Percentiles rank a stretch among this genome's conserved stretches.
Evolutionary conservation across 2,797 vertebrate genomes (phyloP).

Genomic region (Molothrus ater): DNA sequence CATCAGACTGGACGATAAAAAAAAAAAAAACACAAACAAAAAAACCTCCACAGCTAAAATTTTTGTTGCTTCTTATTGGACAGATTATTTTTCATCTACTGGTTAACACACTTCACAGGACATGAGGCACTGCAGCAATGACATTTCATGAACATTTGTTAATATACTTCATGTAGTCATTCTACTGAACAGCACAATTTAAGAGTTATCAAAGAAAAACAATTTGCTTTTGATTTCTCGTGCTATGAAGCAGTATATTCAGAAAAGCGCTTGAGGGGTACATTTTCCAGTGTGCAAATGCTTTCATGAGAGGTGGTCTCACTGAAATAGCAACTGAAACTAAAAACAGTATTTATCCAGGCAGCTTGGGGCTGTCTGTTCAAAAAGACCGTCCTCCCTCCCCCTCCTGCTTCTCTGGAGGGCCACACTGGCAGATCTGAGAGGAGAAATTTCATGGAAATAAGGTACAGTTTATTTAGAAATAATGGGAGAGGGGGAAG

Average conservation of each 20-base stretch:
- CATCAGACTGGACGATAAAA: background rate
- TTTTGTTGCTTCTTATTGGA: background rate
- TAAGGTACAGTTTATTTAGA: slow-evolving; percentile 52
- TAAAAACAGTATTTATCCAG: slow-evolving; percentile 38
- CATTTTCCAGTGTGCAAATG: background rate
- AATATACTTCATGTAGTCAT: background rate
- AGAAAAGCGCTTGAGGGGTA: slow-evolving; percentile 26
- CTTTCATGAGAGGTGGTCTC: slow-evolving; percentile 57
- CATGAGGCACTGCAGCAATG: background rate
- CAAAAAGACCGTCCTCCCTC: background rate
- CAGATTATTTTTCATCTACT: background rate
- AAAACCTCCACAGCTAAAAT: background rate
- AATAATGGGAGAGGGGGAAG: background rate
- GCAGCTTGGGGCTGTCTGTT: slow-evolving; percentile 38
- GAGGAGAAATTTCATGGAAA: slow-evolving; percentile 30
- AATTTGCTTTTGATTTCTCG: slow-evolving; percentile 39
- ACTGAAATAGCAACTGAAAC: slow-evolving; percentile 53
- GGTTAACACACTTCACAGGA: background rate
- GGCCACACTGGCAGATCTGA: slow-evolving; percentile 53
- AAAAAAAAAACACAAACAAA: background rate
- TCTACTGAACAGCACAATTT: background rate
- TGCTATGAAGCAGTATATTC: background rate
- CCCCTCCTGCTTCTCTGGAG: background rate
- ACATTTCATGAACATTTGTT: background rate
- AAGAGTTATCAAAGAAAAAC: slow-evolving; percentile 37